These are phyloP conservation scores for Pedicia rivosa DNA, from an alignment of 2,888 invertebrate genomes.

Conservation along the genomic window DNA sequence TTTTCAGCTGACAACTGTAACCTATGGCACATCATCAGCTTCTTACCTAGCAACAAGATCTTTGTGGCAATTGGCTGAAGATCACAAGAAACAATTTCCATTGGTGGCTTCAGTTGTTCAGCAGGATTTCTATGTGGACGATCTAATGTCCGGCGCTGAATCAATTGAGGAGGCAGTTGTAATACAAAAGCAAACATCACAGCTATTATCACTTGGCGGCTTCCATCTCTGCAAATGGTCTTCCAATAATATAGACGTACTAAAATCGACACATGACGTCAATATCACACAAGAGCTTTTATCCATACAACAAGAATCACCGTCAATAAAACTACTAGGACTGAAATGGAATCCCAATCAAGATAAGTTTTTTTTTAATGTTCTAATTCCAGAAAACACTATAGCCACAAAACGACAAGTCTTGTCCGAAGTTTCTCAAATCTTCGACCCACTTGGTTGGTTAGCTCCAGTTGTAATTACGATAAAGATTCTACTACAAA, in stretches of 20 bases:
- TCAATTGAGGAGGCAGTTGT: not conserved
- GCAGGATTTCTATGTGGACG: constrained; percentile 1
- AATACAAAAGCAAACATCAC: too few relatives aligned
- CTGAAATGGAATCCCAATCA: too few relatives aligned
- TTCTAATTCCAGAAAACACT: not conserved
- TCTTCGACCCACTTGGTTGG: too few relatives aligned
- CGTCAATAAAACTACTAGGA: not conserved
- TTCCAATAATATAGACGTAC: too few relatives aligned
- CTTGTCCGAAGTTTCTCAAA: too few relatives aligned
- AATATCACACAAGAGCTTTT: too few relatives aligned
- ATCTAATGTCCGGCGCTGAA: not conserved
- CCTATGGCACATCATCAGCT: constrained; percentile 14
- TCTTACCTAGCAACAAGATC: constrained; percentile 13
- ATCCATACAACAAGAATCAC: not conserved
- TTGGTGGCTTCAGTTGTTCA: not conserved
- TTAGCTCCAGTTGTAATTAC: too few relatives aligned
- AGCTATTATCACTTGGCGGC: too few relatives aligned
- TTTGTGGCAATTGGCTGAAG: constrained; percentile 11
- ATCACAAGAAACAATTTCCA: not conserved
- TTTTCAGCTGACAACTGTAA: constrained; percentile 12
- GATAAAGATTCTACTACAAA: too few relatives aligned
- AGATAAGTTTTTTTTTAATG: too few relatives aligned
- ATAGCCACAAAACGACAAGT: not conserved
- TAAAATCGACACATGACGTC: too few relatives aligned
- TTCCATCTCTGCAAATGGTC: too few relatives aligned